Evolutionary conservation across 2,888 invertebrate genomes (phyloP), one percentile per base, ranked within the genome.

Genomic region (Harpalus rubripes): DNA sequence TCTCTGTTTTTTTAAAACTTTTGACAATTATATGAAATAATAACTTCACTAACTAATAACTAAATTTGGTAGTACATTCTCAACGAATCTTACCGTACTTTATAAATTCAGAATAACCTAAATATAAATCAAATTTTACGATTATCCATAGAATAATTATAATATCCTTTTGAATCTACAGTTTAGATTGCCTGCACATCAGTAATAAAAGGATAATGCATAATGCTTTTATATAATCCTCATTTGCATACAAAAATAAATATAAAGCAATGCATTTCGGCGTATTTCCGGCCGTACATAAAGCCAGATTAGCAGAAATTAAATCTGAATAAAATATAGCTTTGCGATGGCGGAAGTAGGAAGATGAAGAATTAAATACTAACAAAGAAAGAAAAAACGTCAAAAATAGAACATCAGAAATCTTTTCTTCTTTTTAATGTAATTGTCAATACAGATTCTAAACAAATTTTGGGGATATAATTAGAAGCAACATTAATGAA

Each of bases 301-400:
- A 32, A 61, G 59, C 79, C 32, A 59, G 59, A 79, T 79, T 79
- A 79, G 59, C 39, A 61, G 79, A 79, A 79, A 79, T 79, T 58
- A 79, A 79, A 79, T 16, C 79, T 79, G 79, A 79, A 79, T 79
- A 79, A 79, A 61, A 79, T 32, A 79, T 79, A 61, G 10, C 79
- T 39, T 10, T 79, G 59, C 59, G 79, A 61, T 79, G 26, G 59
- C 59, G 58, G 79, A 79, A 79, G 39, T 78, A 58, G 56, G 59
- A n/a, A 15, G 79, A 16, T 58, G 59, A 41, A 59, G 61, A 32
- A 61, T 79, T 58, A 79, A 78, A 79, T 79, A 59, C 15, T 10
- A 16, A 41, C 39, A 12, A 7, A n/a, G 41, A 10, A 52, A 52
- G 44, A 10, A 52, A 52, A 52, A 52, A 52, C 6, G 6, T 32